phyloP scores from a whole-genome alignment of 2,797 vertebrate species.

The Brachymystax lenok region DNA sequence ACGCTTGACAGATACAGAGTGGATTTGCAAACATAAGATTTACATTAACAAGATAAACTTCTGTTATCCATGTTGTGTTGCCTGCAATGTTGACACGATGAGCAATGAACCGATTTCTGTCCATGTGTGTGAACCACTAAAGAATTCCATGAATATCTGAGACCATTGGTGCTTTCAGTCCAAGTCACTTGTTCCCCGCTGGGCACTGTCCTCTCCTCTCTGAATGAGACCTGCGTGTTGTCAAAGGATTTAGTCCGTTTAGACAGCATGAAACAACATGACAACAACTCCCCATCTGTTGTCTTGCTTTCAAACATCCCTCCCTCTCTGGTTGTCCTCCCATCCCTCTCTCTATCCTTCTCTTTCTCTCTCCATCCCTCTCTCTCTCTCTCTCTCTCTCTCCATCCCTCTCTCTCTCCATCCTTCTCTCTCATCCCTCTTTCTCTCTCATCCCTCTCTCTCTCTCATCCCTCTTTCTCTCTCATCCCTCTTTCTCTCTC shows the following conservation, averaged over 20 bases:
- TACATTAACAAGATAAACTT: not conserved
- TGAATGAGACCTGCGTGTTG: not conserved
- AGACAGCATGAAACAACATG: not conserved
- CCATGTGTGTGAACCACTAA: not conserved
- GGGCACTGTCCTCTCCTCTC: not conserved
- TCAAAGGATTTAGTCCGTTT: not conserved
- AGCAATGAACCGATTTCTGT: not conserved
- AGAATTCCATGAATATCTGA: too few relatives aligned
- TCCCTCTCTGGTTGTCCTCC: conserved; percentile 2
- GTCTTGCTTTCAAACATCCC: not conserved
- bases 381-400: not conserved
- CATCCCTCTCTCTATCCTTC: not conserved
- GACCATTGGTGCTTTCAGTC: too few relatives aligned
- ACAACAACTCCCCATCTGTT: not conserved
- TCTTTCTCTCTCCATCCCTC: not conserved
- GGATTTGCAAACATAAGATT: not conserved
- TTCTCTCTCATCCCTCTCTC: not conserved
- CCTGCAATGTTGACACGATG: not conserved
- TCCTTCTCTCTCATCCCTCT: too few relatives aligned
- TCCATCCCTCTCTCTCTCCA: conserved; percentile 15
- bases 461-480: too few relatives aligned
- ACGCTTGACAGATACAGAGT: not conserved
- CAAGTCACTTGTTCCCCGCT: not conserved
- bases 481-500: not conserved
- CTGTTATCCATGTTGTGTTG: not conserved